phyloP scores from a whole-genome alignment of 1,140 invertebrate genomes.

The Melipona quadrifasciata region DNA sequence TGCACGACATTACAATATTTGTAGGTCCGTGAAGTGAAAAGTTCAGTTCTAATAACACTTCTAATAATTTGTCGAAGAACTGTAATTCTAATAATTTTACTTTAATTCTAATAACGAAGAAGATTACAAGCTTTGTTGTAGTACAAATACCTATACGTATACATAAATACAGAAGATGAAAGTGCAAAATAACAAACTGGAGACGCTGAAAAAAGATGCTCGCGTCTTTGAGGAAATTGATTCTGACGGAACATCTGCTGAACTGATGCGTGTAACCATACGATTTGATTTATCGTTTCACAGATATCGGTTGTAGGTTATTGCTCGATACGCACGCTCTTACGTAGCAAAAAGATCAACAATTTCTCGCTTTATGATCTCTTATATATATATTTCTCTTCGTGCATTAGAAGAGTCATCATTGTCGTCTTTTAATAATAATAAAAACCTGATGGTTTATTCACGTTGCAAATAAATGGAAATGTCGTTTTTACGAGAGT shows the following conservation, averaged over 20 bases:
- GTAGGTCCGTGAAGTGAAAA: too few relatives aligned
- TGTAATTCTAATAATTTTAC: too few relatives aligned
- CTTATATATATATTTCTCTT: too few relatives aligned
- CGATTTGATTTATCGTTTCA: not conserved
- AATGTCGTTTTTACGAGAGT: too few relatives aligned
- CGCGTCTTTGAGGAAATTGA: not conserved
- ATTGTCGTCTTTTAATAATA: too few relatives aligned
- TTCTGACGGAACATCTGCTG: not conserved
- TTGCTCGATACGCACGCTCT: not conserved
- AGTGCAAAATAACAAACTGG: not conserved
- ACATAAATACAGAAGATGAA: not conserved
- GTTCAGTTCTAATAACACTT: not conserved
- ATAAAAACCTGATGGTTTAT: too few relatives aligned
- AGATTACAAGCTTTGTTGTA: not conserved
- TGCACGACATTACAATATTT: too few relatives aligned
- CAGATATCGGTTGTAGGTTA: conserved; percentile 3
- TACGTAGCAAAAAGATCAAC: not conserved
- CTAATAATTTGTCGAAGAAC: not conserved
- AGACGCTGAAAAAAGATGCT: not conserved
- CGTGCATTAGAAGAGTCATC: too few relatives aligned
- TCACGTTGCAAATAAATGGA: too few relatives aligned
- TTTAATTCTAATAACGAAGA: too few relatives aligned
- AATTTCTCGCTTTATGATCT: not conserved
- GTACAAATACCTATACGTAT: not conserved
- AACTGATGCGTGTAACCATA: not conserved